Evolutionary conservation across 2,797 vertebrate species (phyloP), one percentile per base, ranked within the genome.

Genomic region (Petrocephalus schoutedeni): DNA sequence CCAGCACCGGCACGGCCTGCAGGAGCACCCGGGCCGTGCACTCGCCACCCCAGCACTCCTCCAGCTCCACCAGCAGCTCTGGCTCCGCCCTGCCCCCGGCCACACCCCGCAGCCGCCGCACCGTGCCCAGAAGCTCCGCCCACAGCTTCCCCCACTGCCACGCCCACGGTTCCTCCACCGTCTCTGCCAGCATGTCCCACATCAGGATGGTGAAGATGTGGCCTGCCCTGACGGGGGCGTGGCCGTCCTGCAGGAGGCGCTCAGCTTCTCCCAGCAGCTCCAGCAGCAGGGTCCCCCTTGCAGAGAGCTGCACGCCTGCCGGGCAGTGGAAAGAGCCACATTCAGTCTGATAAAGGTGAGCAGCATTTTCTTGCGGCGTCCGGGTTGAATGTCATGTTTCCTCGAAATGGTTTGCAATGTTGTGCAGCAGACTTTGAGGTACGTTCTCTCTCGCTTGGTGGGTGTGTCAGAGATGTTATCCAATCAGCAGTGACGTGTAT

Each of bases 151-250:
- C 74, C 2, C 32, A 57, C 8, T 64, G 56, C 85, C 85, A 59
- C 58, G 2, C 64, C 86, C 86, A 89, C 0, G 91, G 90, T 23
- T 90, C 90, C 88, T 92, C 92, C 67, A 92, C 86, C 0, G 84
- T 87, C 53, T 92, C 91, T 0, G 91, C 91, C 88, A 92, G 85
- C 89, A 90, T 91, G 88, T 93, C 92, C 90, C 90, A 90, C 36
- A 92, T 23, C 41, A 93, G 88, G 64, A 92, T 92, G 80, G 89
- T 91, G 45, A 92, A 92, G 67, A 93, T 88, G 84, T 87, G 56
- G 90, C 88, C 91, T 85, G 90, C 87, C 0, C 1, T 88, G 49
- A 86, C 86, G 53, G 87, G 86, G 10, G 19, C 19, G 14, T 89
- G 86, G 67, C 61, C 12, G 32, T 8, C 53, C n/a, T 61, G 88